Evolutionary conservation across 2,113 vertebrate genomes (phyloP).

Genomic region (Platysternon megacephalum): DNA sequence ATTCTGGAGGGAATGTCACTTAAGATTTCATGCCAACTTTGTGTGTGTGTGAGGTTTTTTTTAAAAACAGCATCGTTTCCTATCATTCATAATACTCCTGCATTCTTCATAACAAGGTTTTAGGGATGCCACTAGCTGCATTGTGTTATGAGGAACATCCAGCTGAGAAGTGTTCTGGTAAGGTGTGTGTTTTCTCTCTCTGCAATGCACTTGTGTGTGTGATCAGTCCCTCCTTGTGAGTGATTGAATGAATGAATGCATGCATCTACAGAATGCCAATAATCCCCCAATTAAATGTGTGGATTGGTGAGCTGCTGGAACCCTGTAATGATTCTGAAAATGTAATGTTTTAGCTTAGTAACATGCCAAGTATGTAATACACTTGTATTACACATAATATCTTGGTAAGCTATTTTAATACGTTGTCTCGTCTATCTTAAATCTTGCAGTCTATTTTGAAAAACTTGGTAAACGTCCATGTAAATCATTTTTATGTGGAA

Average conservation of each 20-base stretch:
- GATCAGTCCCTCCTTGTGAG: not conserved
- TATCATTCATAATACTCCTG: not conserved
- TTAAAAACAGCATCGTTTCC: not conserved
- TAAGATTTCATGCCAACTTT: not conserved
- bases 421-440: not conserved
- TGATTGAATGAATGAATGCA: not conserved
- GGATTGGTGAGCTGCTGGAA: not conserved
- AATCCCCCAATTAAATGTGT: not conserved
- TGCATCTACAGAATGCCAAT: not conserved
- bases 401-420: not conserved
- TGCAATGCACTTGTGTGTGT: not conserved
- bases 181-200: not conserved
- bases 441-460: not conserved
- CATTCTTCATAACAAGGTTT: not conserved
- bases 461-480: not conserved
- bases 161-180: not conserved
- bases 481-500: not conserved
- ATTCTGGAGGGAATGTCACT: not conserved
- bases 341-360: not conserved
- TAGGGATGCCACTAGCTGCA: not conserved
- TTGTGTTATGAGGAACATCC: not conserved
- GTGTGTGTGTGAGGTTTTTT: not conserved
- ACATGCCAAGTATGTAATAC: not conserved
- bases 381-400: not conserved
- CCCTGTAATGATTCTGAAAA: not conserved